phyloP scores from a whole-genome alignment of 2,888 invertebrate genomes.

The Amphiduros pacificus region DNA sequence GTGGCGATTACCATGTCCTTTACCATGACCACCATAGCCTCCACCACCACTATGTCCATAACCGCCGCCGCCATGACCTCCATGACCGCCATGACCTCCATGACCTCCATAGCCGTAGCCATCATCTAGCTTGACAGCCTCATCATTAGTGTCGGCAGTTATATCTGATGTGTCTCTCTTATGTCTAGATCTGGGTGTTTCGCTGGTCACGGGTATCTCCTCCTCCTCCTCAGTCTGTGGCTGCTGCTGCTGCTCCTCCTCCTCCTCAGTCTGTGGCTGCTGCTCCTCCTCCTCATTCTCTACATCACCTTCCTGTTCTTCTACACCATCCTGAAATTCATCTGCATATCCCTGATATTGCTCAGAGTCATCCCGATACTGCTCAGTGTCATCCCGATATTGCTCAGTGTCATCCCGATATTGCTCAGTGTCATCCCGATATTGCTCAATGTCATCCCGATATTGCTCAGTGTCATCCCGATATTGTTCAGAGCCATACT shows the following conservation, averaged over 20 bases:
- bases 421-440: too few relatives aligned
- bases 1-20: not conserved
- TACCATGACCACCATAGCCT: not conserved
- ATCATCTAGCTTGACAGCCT: not conserved
- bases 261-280: not conserved
- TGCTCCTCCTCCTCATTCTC: not conserved
- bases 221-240: not conserved
- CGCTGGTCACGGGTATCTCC: not conserved
- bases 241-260: not conserved
- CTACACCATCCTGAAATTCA: too few relatives aligned
- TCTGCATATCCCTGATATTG: too few relatives aligned
- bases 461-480: too few relatives aligned
- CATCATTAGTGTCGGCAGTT: not conserved
- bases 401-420: too few relatives aligned
- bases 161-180: not conserved
- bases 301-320: not conserved
- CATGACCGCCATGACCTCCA: not conserved
- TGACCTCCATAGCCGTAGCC: not conserved
- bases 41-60: too few relatives aligned
- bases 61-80: too few relatives aligned
- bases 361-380: too few relatives aligned
- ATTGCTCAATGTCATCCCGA: too few relatives aligned
- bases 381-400: too few relatives aligned
- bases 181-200: not conserved
- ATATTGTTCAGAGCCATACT: too few relatives aligned